Evolutionary conservation across 2,888 invertebrate species (phyloP), one percentile per base, ranked within the genome.

Genomic region (Alviniconcha strummeri): DNA sequence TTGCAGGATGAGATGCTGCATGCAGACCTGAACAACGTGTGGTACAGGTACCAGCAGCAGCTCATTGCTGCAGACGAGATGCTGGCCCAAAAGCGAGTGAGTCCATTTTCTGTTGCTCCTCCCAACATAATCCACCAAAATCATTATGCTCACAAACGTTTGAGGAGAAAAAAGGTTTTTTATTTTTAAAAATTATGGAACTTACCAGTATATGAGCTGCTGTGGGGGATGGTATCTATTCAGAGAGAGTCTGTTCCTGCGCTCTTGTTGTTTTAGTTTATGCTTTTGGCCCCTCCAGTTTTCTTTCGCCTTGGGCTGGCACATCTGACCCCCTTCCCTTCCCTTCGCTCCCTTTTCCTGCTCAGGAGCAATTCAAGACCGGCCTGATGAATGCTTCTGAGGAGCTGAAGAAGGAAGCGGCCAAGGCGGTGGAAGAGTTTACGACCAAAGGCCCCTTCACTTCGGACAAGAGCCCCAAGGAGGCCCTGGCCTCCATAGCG

Each of bases 341-440:
- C 36, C 36, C 36, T 36, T 36, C 36, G 1, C 36, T 36, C 36
- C 36, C 0, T 36, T 36, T 36, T 36, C 36, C 36, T 36, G 36
- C 36, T 36, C 88, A 94, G 93, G 94, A 94, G 83, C 92, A 92
- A 82, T 94, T 94, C 91, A 96, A 96, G 93, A 94, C 95, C 17
- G 90, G 95, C 78, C 94, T 97, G 11, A 93, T 97, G 75, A 95
- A 95, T 85, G 96, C 96, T 91, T 96, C 96, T 0, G 96, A 96
- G 90, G 95, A 94, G 84, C 96, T 97, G 85, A 96, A 96, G 94
- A 95, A 95, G 91, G 95, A 96, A 75, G 95, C 96, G 0, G 95
- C 95, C 90, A 95, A 95, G 7, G 95, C 97, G 88, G 93, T 96
- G 84, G 95, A 96, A 60, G 96, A 96, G 75, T 97, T 97, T 92